Conservation (phyloP, 2,797 vertebrate species). For the Trichosurus vulpecula region DNA sequence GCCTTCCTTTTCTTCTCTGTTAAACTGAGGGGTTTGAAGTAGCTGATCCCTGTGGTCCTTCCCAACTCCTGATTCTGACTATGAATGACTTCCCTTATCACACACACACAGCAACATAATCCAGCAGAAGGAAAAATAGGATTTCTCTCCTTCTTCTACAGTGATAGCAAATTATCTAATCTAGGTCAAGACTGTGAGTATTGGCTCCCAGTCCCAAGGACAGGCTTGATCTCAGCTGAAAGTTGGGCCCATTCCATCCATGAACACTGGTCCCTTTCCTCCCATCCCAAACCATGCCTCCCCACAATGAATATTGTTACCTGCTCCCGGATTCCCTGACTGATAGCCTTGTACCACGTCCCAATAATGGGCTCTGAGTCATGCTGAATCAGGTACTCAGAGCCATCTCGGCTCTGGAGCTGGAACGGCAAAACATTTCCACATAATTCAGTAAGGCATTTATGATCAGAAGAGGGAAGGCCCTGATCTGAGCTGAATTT, state of each 20-base stretch:
- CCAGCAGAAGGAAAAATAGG: background rate
- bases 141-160: background rate
- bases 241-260: background rate
- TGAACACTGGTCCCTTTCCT: background rate
- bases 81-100: background rate
- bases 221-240: background rate
- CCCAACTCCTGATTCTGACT: background rate
- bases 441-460: background rate
- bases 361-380: slow-evolving; percentile 93
- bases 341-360: slow-evolving; percentile 90
- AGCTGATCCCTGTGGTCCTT: background rate
- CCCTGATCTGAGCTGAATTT: background rate
- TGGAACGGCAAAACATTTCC: slow-evolving; percentile 72
- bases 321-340: slow-evolving; percentile 88
- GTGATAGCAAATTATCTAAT: background rate
- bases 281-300: background rate
- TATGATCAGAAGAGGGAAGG: background rate
- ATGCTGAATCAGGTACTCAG: slow-evolving; percentile 94
- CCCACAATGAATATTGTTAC: slow-evolving; percentile 76
- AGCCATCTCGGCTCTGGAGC: slow-evolving; percentile 92
- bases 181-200: background rate
- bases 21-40: background rate
- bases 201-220: background rate
- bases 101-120: background rate
- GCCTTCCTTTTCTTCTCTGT: background rate